A percentile compares a stretch with the other conserved stretches of the same genome.
Conservation (phyloP, 2,888 invertebrate species). For the Microplitis manilae region DNA sequence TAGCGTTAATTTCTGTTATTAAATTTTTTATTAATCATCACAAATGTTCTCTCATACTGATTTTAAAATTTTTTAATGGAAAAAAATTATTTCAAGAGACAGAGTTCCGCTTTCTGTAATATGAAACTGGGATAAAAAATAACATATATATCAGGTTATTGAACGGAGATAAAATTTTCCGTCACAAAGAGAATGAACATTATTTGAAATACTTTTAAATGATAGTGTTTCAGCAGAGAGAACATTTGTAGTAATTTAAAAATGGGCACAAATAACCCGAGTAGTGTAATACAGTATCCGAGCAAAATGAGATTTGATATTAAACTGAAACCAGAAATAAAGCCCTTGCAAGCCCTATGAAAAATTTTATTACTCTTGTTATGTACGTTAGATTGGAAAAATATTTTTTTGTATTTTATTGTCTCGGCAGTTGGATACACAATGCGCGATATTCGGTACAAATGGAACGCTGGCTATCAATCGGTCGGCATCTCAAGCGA, state of each 20-base stretch:
- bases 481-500: slow-evolving; percentile 96
- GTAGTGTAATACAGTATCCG: slow-evolving; percentile 18
- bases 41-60: slow-evolving; percentile 1
- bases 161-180: too few relatives aligned
- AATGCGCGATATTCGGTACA: slow-evolving; percentile 97
- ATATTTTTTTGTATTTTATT: slow-evolving; percentile 70
- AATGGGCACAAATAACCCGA: not conserved
- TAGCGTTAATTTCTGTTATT: not conserved
- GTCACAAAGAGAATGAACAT: too few relatives aligned
- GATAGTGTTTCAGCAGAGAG: not conserved
- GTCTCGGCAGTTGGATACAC: slow-evolving; percentile 91
- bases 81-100: too few relatives aligned
- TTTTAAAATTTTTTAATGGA: not conserved
- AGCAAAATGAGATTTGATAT: not conserved
- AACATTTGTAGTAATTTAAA: not conserved
- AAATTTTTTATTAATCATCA: not conserved
- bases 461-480: slow-evolving; percentile 93
- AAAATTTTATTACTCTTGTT: slow-evolving; percentile 50
- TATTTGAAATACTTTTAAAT: too few relatives aligned
- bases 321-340: not conserved
- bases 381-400: slow-evolving; percentile 70
- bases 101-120: too few relatives aligned
- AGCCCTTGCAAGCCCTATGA: not conserved
- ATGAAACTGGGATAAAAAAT: too few relatives aligned
- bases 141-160: too few relatives aligned